A percentile compares a stretch with the other conserved stretches of the same genome.
These are phyloP conservation scores for Hydrolagus colliei DNA, from an alignment of 2,797 vertebrate genomes.

Conservation along the genomic window DNA sequence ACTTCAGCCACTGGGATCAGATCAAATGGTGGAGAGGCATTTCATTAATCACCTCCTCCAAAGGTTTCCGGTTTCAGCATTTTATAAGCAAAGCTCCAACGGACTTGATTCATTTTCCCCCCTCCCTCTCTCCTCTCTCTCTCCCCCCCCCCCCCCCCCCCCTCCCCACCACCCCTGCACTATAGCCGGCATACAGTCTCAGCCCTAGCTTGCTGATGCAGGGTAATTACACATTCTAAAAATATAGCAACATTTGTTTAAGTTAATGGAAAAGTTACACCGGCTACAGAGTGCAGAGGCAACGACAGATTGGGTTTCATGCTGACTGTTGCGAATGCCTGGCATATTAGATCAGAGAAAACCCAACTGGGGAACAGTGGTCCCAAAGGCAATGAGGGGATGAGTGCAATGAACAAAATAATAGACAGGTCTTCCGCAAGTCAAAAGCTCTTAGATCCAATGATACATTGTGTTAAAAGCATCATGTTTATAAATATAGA, in stretches of 20 bases:
- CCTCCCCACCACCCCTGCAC: constrained; percentile 17
- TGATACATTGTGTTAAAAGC: not conserved
- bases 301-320: constrained; percentile 57
- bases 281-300: constrained; percentile 46
- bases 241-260: constrained; percentile 66
- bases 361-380: constrained; percentile 41
- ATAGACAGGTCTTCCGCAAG: not conserved
- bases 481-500: no score
- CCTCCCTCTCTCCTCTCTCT: not conserved
- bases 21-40: constrained; percentile 52
- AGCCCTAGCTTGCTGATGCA: constrained; percentile 51
- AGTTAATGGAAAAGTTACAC: constrained; percentile 54
- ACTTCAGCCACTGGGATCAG: constrained; percentile 48
- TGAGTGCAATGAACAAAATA: constrained; percentile 36
- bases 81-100: constrained; percentile 46
- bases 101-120: constrained; percentile 45
- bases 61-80: constrained; percentile 54
- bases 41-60: constrained; percentile 59
- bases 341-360: constrained; percentile 50
- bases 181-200: constrained; percentile 38
- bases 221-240: constrained; percentile 62
- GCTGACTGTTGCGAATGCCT: constrained; percentile 58
- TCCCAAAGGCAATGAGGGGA: constrained; percentile 42
- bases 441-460: not conserved
- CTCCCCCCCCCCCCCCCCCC: no score